Evolutionary conservation across 1,140 invertebrate species (phyloP), one percentile per base, ranked within the genome.

Genomic region (Drosophila athabasca): DNA sequence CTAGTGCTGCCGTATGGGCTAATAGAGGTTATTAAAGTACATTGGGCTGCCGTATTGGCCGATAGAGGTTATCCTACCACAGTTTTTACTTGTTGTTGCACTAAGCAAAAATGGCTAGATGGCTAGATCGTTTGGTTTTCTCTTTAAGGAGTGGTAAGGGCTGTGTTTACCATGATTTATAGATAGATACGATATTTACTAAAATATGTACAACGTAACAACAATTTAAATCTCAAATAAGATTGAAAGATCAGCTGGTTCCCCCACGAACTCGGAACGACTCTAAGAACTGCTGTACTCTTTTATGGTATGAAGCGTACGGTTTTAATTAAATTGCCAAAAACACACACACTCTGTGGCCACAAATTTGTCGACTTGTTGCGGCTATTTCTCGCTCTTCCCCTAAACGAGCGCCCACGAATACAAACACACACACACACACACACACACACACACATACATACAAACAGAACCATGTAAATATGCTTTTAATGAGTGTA

Each of bases 401-500:
- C 19, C 6, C 17, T 19, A 52, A 31, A 51, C 49, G 9, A 35
- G 35, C 1, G 31, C 31, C 0, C 5, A 5, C 24, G 24, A 26
- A 26, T 8, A 31, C 17, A 50, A 24, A 22, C 3, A n/a, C 6
- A n/a, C 48, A 50, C n/a, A 50, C 31, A 31, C 17, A 50, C 48
- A 22, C 3, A n/a, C 6, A n/a, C 48, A 50, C n/a, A 50, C 49
- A 29, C 51, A 62, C 39, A 57, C 41, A 55, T 1, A 1, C 17
- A 19, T 19, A 19, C 17, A 19, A 19, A 19, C 24, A 53, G 17
- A 31, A 9, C 35, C 69, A 57, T 55, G 73, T 70, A 76, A 76
- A 76, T 70, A 62, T 59, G 59, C 39, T 76, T 76, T 76, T 70
- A 76, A 76, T 76, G 73, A 76, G 73, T 68, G 71, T 69, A 76